Conservation (phyloP, 1,140 invertebrate genomes). For the Atta cephalotes region DNA sequence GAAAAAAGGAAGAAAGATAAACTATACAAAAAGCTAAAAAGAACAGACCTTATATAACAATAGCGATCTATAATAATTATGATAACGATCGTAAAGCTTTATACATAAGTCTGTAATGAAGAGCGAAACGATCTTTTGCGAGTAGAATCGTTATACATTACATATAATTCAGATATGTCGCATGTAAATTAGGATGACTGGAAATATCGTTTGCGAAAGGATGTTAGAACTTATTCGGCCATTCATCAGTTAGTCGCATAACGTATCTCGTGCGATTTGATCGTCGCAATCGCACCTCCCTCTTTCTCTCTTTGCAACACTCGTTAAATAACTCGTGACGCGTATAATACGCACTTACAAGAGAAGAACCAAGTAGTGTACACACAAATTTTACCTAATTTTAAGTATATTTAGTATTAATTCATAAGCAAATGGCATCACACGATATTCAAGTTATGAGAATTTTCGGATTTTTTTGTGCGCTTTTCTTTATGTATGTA, state of each 20-base stretch:
- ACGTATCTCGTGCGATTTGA: conserved; percentile 12
- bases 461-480: no score
- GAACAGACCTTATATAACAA: conserved; percentile 19
- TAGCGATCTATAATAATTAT: conserved; percentile 45
- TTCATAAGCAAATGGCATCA: no score
- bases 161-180: conserved; percentile 32
- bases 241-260: background rate
- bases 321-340: conserved; percentile 12
- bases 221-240: background rate
- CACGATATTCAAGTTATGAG: no score
- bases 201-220: conserved; percentile 26
- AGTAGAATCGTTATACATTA: conserved; percentile 2
- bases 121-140: background rate
- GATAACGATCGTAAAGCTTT: conserved; percentile 45
- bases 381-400: no score
- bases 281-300: background rate
- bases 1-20: no score
- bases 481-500: no score
- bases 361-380: background rate
- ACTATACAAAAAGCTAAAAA: no score
- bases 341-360: background rate
- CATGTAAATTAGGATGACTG: conserved; percentile 46
- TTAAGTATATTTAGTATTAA: no score
- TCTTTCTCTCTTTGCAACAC: conserved; percentile 1
- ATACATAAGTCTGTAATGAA: conserved; percentile 36